These are phyloP conservation scores for Holacanthella duospinosa DNA, from an alignment of 2,888 invertebrate species.

Conservation along the genomic window DNA sequence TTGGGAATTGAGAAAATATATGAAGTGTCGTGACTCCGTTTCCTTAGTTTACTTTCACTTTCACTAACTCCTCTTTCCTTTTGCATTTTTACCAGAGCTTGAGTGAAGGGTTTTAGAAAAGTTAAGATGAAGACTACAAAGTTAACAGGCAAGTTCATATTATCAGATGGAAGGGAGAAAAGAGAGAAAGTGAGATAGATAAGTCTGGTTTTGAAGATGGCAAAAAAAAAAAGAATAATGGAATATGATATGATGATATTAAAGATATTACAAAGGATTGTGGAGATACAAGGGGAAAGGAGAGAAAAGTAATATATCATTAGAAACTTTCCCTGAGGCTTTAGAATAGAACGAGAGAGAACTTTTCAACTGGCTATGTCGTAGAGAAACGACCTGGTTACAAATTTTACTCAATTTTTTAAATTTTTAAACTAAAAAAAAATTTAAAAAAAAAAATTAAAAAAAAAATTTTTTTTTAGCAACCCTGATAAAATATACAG, in stretches of 20 bases:
- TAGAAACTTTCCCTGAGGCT: slow-evolving; percentile 18
- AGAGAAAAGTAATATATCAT: slow-evolving; percentile 24
- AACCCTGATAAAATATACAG: no score
- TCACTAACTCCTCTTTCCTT: not conserved
- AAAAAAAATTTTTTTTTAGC: no score
- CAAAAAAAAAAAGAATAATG: slow-evolving; percentile 9
- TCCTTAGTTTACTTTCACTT: not conserved
- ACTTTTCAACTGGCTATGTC: not conserved
- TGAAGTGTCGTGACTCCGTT: not conserved
- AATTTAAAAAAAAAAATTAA: no score
- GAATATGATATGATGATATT: slow-evolving; percentile 8
- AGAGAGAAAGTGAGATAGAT: not conserved
- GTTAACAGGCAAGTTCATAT: not conserved
- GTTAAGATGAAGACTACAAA: not conserved
- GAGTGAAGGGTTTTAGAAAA: not conserved
- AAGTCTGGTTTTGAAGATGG: slow-evolving; percentile 1
- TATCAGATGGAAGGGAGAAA: slow-evolving; percentile 7
- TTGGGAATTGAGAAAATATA: not conserved
- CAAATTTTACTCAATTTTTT: no score
- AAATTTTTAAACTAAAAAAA: no score
- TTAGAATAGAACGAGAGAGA: not conserved
- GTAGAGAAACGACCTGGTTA: not conserved
- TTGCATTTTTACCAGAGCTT: not conserved
- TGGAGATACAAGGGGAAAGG: slow-evolving; percentile 3
- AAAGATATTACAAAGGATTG: slow-evolving; percentile 1